Base-by-base conservation (phyloP, 2,797 vertebrate species). In the Acipenser transmontanus region DNA sequence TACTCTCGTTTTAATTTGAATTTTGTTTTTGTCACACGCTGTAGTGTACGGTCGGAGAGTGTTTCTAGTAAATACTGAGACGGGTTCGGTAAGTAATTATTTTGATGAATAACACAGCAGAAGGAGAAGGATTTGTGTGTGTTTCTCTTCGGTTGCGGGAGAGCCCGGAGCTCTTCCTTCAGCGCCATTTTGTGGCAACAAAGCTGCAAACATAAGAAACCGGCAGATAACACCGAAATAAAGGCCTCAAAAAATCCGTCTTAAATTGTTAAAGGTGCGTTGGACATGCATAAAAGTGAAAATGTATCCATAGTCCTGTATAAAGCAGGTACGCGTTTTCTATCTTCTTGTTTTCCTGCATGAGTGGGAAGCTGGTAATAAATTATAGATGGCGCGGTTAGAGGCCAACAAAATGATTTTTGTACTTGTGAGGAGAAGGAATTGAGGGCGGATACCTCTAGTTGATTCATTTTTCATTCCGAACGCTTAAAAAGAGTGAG, bases 171-270 rank as follows among this genome's bases (percentile, higher is more conserved):
- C 60, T 75, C 88, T 91, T 91, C 89, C 83, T 90, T 86, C 88
- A 86, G 87, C 91, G 91, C 91, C 91, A 92, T 92, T 92, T 92
- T 92, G 89, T 91, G 84, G 87, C 81, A 84, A 87, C 84, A 86
- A 89, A 87, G 77, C 74, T 61, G 79, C 84, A 81, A 81, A 80
- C 77, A 76, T 49, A 68, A 81, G 73, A 61, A 69, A 69, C 71
- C 67, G 77, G 69, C 54, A 72, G 61, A 34, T 73, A 71, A 54
- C 48, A 62, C 62, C 17, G 7, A 61, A 34, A 34, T 34, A 34
- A 34, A 34, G 4, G 34, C 34, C 2, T 34, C 34, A 34, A 34
- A 34, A 34, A 34, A 34, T 3, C 34, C 34, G 34, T 34, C 34
- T 34, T 34, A 34, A 34, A 34, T 34, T 34, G 34, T 34, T 34